Percentiles rank a stretch among this genome's conserved stretches.
These are phyloP conservation scores for Holcopasites calliopsidis DNA, from an alignment of 1,140 invertebrate genomes.

Conservation along the genomic window DNA sequence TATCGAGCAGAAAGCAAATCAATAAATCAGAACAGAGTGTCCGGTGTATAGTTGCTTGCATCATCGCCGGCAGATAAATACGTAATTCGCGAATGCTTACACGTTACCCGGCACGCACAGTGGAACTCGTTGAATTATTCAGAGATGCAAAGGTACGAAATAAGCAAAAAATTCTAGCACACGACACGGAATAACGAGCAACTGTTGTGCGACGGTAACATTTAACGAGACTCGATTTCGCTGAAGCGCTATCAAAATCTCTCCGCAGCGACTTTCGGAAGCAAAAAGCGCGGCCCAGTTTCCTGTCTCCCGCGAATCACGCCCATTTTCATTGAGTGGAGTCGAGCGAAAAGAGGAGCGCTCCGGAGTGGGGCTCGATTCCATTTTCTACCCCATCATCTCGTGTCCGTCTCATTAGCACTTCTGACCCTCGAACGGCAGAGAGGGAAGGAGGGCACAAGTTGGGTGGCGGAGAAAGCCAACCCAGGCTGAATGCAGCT, in stretches of 20 bases:
- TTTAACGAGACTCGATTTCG: not conserved
- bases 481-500: constrained; percentile 58
- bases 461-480: constrained; percentile 25
- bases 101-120: not conserved
- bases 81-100: not conserved
- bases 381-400: constrained; percentile 58
- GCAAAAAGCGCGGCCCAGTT: constrained; percentile 42
- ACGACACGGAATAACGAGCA: too few species aligned
- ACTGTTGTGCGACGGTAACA: not conserved
- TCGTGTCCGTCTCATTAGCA: constrained; percentile 59
- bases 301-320: constrained; percentile 21
- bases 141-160: not conserved
- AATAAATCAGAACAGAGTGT: constrained; percentile 24
- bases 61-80: not conserved
- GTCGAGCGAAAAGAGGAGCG: constrained; percentile 4
- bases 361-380: constrained; percentile 40
- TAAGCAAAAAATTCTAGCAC: too few species aligned
- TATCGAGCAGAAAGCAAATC: constrained; percentile 30
- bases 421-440: constrained; percentile 50
- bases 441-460: not conserved
- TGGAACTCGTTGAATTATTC: not conserved
- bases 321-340: constrained; percentile 1
- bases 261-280: constrained; percentile 20
- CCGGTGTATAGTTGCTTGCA: constrained; percentile 17
- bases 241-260: not conserved